Evolutionary conservation across 2,113 vertebrate genomes (phyloP).

Genomic region (Centropus bengalensis): DNA sequence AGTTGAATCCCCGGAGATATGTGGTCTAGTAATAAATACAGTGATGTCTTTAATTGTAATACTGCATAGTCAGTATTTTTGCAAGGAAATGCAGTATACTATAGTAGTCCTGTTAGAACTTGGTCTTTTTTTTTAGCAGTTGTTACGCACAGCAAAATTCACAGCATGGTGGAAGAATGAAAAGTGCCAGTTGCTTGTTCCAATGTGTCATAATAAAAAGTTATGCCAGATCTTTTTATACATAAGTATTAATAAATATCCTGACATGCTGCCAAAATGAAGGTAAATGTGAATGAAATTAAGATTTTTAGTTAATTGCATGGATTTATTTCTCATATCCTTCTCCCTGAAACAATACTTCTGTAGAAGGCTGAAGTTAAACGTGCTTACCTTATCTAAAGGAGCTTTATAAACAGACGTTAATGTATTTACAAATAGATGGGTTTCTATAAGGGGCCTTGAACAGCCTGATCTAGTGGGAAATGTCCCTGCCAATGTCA

Average conservation of each 20-base stretch:
- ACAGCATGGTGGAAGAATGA: background rate
- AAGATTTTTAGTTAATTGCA: background rate
- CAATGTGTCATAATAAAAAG: background rate
- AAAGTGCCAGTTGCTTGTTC: constrained; percentile 15
- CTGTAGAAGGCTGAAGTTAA: background rate
- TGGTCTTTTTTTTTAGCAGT: background rate
- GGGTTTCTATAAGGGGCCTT: background rate
- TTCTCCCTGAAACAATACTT: background rate
- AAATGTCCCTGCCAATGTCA: no score
- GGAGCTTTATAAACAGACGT: background rate
- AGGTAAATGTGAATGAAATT: background rate
- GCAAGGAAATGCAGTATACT: background rate
- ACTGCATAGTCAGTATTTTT: background rate
- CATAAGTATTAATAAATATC: background rate
- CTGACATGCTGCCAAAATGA: background rate
- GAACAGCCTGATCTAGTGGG: no score
- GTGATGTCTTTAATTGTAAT: background rate
- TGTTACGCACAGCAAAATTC: background rate
- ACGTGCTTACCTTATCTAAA: background rate
- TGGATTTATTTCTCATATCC: background rate
- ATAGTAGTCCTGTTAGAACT: background rate
- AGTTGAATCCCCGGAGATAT: background rate
- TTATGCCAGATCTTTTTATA: background rate
- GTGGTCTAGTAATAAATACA: background rate
- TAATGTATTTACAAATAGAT: background rate